Evolutionary conservation across 2,797 vertebrate genomes (phyloP).

Genomic region (Philypnodon macrostomus): DNA sequence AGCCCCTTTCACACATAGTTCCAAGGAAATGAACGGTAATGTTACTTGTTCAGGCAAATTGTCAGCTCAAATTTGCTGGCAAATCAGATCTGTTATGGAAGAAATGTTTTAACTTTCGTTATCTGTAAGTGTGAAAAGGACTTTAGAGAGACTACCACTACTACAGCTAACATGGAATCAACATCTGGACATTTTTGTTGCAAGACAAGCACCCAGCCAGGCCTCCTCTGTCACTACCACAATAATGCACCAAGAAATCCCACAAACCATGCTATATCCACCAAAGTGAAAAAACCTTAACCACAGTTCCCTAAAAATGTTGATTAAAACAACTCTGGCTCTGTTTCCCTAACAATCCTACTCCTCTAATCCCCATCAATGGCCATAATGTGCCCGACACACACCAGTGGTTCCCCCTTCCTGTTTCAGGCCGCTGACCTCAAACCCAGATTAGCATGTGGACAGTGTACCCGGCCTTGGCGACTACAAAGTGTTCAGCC

Average conservation of each 20-base stretch:
- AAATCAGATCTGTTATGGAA: too few species aligned
- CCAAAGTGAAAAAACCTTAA: neutral
- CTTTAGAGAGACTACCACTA: too few species aligned
- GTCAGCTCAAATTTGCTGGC: too few species aligned
- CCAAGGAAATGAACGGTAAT: too few species aligned
- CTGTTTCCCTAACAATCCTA: slow-evolving; percentile 2
- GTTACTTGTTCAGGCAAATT: too few species aligned
- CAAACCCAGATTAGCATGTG: slow-evolving; percentile 4
- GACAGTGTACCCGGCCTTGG: neutral
- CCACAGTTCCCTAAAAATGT: neutral
- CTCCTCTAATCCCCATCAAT: neutral
- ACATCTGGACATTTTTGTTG: too few species aligned
- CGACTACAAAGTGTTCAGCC: slow-evolving; percentile 1
- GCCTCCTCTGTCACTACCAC: too few species aligned
- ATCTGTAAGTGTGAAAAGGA: too few species aligned
- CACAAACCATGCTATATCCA: neutral
- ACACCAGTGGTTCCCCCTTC: slow-evolving; percentile 1
- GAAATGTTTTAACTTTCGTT: too few species aligned
- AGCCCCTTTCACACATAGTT: too few species aligned
- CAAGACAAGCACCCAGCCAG: too few species aligned
- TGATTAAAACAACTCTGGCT: neutral
- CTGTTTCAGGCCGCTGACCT: slow-evolving; percentile 3
- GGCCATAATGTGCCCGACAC: neutral
- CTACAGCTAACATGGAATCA: too few species aligned
- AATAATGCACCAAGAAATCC: neutral